Evolutionary conservation across 2,888 invertebrate species (phyloP), one percentile per base, ranked within the genome.

Genomic region (Ormia ochracea): DNA sequence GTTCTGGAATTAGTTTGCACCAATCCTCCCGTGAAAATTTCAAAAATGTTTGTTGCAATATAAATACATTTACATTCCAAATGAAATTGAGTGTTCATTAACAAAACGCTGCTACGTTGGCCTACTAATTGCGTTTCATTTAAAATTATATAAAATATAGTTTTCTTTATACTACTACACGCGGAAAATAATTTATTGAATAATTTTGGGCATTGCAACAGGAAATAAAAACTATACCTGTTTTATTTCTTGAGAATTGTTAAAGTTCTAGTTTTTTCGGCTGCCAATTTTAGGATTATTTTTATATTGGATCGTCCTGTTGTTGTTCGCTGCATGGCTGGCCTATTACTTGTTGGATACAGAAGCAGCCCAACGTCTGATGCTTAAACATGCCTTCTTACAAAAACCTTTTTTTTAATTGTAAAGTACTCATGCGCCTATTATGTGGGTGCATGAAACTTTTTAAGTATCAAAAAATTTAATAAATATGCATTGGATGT

Each of bases 201-300:
- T 66, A 75, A 72, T 72, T 72, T 72, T 33, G 56, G 69, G 66
- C 54, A 61, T 43, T 79, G 70, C 70, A 80, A 68, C 70, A 70
- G 70, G 70, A 80, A 75, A 54, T 80, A 31, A 31, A 59, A 65
- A 70, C n/a, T 54, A 75, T 59, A 45, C 43, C 59, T 56, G 23
- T 70, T 58, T 65, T 58, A 58, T 45, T 23, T 65, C 4, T 59
- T 54, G 4, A 23, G 4, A 41, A 38, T 7, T 54, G 52, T 69
- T 36, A 21, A 38, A 17, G 52, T 41, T 69, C 28, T 63, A 52
- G 43, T 63, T 48, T 52, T n/a, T 68, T 28, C 17, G 12, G 4
- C 19, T 72, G 59, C 31, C 59, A 72, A 72, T 43, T 66, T 52
- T 48, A n/a, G 12, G 17, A 56, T 63, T 63, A 23, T 63, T 21